These are phyloP conservation scores for Lamellibrachia luymesi DNA, from an alignment of 1,140 invertebrate species.

Conservation along the genomic window DNA sequence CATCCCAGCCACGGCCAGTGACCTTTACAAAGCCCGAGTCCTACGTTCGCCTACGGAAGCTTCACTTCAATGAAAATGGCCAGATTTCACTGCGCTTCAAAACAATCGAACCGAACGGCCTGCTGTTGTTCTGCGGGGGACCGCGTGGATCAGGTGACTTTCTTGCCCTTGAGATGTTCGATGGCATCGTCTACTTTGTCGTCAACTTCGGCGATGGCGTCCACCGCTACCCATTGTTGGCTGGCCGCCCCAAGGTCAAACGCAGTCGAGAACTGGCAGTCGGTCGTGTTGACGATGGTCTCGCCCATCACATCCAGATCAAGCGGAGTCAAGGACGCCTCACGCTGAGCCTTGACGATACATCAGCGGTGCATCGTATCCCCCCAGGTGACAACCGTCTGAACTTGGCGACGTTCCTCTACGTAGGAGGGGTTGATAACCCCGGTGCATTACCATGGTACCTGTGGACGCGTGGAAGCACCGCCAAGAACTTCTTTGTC, in stretches of 20 bases:
- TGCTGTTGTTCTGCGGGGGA: slow-evolving; percentile 90
- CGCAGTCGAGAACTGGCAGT: slow-evolving; percentile 7
- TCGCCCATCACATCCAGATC: slow-evolving; percentile 34
- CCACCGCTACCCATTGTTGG: slow-evolving; percentile 21
- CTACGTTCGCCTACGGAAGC: slow-evolving; percentile 24
- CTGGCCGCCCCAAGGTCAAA: slow-evolving; percentile 8
- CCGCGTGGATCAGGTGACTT: slow-evolving; percentile 40
- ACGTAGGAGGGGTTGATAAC: slow-evolving; percentile 29
- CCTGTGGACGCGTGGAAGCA: slow-evolving; percentile 34
- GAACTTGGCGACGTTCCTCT: slow-evolving; percentile 22
- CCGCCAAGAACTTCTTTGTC: slow-evolving; percentile 34
- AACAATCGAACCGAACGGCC: slow-evolving; percentile 69
- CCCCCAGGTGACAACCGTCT: slow-evolving; percentile 20
- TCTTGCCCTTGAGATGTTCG: slow-evolving; percentile 60
- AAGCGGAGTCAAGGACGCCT: slow-evolving; percentile 19
- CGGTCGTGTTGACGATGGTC: slow-evolving; percentile 16
- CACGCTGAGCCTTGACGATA: slow-evolving; percentile 26
- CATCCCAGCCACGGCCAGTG: slow-evolving; percentile 8
- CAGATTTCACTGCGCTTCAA: slow-evolving; percentile 45
- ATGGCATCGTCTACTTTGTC: slow-evolving; percentile 45
- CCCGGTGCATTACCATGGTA: slow-evolving; percentile 39
- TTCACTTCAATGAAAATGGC: slow-evolving; percentile 20
- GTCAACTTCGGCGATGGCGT: slow-evolving; percentile 36
- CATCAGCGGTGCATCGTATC: slow-evolving; percentile 22
- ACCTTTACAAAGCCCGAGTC: slow-evolving; percentile 28